These are phyloP conservation scores for Gymnorhina tibicen DNA, from an alignment of 2,113 vertebrate genomes.

Conservation along the genomic window DNA sequence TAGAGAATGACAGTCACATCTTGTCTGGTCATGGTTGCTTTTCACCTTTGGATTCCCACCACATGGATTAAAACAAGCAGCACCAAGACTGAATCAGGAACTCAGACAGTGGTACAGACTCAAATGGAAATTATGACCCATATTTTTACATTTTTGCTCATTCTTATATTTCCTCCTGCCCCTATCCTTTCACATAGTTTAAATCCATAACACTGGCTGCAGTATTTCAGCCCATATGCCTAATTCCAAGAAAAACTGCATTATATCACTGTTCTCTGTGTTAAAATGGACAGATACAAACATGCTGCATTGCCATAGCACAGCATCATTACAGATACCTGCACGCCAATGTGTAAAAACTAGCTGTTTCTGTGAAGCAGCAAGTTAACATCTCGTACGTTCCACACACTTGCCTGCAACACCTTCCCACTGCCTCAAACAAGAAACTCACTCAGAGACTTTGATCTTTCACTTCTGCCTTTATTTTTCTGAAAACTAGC, in stretches of 20 bases:
- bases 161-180: background rate
- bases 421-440: conserved; percentile 39
- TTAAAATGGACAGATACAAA: background rate
- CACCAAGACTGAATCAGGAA: background rate
- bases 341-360: background rate
- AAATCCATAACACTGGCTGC: background rate
- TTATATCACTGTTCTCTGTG: background rate
- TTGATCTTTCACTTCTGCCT: background rate
- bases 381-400: background rate
- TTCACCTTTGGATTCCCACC: background rate
- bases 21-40: background rate
- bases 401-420: background rate
- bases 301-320: background rate
- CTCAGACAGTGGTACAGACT: background rate
- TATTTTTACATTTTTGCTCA: background rate
- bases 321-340: background rate
- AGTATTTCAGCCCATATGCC: background rate
- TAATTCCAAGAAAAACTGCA: background rate
- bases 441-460: background rate
- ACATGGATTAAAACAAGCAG: background rate
- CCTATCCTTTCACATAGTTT: background rate
- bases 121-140: background rate
- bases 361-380: background rate
- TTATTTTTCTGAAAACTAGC: background rate
- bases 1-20: background rate